Evolutionary conservation across 2,113 vertebrate genomes (phyloP).

Genomic region (Prolemur simus): DNA sequence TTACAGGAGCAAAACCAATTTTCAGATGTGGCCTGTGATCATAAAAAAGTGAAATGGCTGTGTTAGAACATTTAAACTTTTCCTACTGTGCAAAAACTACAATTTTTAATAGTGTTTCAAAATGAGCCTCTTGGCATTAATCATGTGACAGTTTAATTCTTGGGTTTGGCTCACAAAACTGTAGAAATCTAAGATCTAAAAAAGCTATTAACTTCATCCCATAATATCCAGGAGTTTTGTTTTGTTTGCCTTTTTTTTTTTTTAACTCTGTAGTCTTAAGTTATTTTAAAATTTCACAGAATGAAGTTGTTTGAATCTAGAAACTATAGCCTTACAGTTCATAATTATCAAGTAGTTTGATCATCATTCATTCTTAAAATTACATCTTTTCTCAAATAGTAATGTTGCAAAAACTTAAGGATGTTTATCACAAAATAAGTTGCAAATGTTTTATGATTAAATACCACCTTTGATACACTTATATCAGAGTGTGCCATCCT

Average conservation of each 20-base stretch:
- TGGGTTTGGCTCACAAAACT: constrained; percentile 49
- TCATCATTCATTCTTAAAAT: background rate
- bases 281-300: background rate
- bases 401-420: background rate
- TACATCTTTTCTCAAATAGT: background rate
- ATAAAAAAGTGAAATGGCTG: constrained; percentile 62
- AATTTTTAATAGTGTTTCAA: constrained; percentile 63
- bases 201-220: background rate
- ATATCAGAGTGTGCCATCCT: background rate
- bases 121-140: constrained; percentile 52
- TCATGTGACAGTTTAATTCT: constrained; percentile 57
- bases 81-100: constrained; percentile 61
- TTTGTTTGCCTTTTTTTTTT: background rate
- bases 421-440: background rate
- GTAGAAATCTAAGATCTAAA: constrained; percentile 43
- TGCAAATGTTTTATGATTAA: background rate
- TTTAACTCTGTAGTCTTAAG: background rate
- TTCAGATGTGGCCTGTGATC: constrained; percentile 3
- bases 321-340: background rate
- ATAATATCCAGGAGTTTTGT: background rate
- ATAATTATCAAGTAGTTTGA: background rate
- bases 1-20: constrained; percentile 62
- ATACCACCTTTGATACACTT: background rate
- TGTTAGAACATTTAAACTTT: constrained; percentile 65
- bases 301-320: constrained; percentile 1